Evolutionary conservation across 2,888 invertebrate species (phyloP).

Genomic region (Drosophila mayaguana): DNA sequence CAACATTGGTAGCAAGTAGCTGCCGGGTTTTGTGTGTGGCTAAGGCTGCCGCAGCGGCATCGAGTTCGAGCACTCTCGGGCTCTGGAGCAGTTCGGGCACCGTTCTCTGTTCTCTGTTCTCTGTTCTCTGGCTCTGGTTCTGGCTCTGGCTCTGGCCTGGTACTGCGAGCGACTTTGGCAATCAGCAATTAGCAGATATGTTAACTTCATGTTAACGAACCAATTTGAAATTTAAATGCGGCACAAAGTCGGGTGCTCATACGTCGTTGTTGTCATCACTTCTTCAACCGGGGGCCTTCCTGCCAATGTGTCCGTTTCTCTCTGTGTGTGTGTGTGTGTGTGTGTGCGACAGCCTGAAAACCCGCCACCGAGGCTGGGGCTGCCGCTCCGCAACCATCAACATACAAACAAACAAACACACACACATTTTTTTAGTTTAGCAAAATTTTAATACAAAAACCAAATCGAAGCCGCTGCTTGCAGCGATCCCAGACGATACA

Average conservation of each 20-base stretch:
- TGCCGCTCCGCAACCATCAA: conserved; percentile 14
- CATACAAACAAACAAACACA: conserved; percentile 12
- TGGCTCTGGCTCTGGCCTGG: conserved; percentile 18
- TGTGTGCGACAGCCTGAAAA: conserved; percentile 30
- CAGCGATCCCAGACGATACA: conserved; percentile 74
- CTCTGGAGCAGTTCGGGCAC: conserved; percentile 1
- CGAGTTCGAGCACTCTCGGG: conserved; percentile 24
- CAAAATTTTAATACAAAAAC: conserved; percentile 77
- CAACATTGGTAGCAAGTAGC: conserved; percentile 78
- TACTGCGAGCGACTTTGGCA: conserved; percentile 76
- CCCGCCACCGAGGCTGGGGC: conserved; percentile 39
- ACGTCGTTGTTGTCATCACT: conserved; percentile 79
- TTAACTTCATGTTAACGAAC: conserved; percentile 82
- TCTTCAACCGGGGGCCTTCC: conserved; percentile 72
- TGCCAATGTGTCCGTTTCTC: conserved; percentile 34
- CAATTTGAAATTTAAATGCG: conserved; percentile 81
- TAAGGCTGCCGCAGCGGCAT: conserved; percentile 23
- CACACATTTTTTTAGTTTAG: conserved; percentile 63
- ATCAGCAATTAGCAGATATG: conserved; percentile 81
- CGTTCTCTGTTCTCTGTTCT: conserved; percentile 28
- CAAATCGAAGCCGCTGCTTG: conserved; percentile 65
- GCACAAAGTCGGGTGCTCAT: conserved; percentile 77
- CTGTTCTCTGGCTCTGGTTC: conserved; percentile 28
- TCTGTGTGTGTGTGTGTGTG: conserved; percentile 27
- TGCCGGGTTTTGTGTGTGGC: conserved; percentile 58